These are phyloP conservation scores for Capreolus pygargus DNA, from an alignment of 2,113 vertebrate species.

Conservation along the genomic window DNA sequence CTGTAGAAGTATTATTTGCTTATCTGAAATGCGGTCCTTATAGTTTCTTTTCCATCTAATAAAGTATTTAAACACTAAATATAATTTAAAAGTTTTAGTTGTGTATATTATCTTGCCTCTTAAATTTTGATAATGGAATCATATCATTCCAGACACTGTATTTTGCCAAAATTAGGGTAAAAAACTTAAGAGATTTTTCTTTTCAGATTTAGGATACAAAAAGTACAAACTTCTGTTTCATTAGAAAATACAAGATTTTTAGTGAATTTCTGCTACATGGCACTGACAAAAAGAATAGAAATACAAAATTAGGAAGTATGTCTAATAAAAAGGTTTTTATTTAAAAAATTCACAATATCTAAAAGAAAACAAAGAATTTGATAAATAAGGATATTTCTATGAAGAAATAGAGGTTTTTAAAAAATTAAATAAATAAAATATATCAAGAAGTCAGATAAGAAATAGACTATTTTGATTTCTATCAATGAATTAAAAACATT, in stretches of 20 bases:
- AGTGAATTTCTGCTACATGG: not conserved
- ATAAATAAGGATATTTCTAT: not conserved
- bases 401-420: not conserved
- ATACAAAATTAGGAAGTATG: not conserved
- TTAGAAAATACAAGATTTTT: not conserved
- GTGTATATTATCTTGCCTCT: not conserved
- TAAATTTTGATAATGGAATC: not conserved
- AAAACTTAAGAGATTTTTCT: not conserved
- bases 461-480: not conserved
- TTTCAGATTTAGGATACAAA: not conserved
- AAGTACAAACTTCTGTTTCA: not conserved
- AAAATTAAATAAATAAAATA: not conserved
- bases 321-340: not conserved
- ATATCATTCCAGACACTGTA: not conserved
- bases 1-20: not conserved
- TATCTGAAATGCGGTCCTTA: not conserved
- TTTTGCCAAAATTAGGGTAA: not conserved
- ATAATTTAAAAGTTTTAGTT: not conserved
- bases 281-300: constrained; percentile 7
- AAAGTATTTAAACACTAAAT: not conserved
- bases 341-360: not conserved
- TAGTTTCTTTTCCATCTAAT: not conserved
- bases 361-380: not conserved
- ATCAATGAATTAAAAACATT: not conserved
- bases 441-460: not conserved